Evolutionary conservation across 2,797 vertebrate genomes (phyloP), one percentile per base, ranked within the genome.

Genomic region (Poliocrania exsul): DNA sequence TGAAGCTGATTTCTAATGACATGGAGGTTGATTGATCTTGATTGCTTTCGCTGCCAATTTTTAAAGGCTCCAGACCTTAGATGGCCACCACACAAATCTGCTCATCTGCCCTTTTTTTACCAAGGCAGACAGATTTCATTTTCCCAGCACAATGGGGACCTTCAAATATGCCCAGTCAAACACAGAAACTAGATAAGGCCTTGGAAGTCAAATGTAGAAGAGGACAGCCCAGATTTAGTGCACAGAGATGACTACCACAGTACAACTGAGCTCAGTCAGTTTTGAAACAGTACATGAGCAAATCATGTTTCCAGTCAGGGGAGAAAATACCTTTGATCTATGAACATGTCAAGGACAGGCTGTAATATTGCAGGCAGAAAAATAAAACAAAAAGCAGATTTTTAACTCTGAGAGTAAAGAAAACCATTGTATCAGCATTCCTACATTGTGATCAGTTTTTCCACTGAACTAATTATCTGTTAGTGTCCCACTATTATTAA

Each of bases 101-200:
- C 47, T 85, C 38, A 92, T 47, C 8, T 71, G 64, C 44, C 18
- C 7, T 1, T n/a, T 87, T 84, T 58, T 81, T 86, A 67, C 80
- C 33, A 17, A 88, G 74, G 25, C 14, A 33, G 54, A 54, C 23
- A 87, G 67, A 50, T 54, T 64, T 90, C 47, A 87, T 93, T 74
- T 91, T 66, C 66, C 40, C 77, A 77, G 61, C 26, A 88, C 37
- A 85, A 12, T 21, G 31, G 40, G 9, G 50, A 58, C 53, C 40
- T 87, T 44, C 73, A 77, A 97, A 92, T 26, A 81, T 54, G 74
- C 21, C 65, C 65, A 93, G 62, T 20, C 31, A 20, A 86, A 91
- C 23, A 42, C n/a, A 84, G 50, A 71, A 61, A n/a, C 65, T 67
- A 74, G 72, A n/a, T 70, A 54, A 82, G 56, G 57, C 60, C 64